phyloP scores from a whole-genome alignment of 2,888 invertebrate genomes.

The Drepanosiphum platanoidis region DNA sequence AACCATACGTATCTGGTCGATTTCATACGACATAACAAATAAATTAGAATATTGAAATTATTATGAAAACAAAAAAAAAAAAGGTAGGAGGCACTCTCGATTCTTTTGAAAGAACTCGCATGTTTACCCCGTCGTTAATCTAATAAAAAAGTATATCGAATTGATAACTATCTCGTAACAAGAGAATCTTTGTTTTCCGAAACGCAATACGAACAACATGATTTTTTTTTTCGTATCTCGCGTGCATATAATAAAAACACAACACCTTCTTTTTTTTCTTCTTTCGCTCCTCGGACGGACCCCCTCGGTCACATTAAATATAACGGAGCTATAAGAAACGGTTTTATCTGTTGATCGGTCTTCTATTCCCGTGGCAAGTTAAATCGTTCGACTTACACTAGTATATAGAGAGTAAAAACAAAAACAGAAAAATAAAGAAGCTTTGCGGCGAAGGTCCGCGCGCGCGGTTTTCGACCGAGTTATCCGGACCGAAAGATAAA shows the following conservation, averaged over 20 bases:
- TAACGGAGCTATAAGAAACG: constrained; percentile 18
- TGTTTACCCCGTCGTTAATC: not conserved
- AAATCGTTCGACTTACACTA: constrained; percentile 11
- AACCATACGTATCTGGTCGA: no score
- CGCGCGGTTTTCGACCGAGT: constrained; percentile 17
- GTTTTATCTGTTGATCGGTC: constrained; percentile 46
- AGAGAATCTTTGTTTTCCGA: constrained; percentile 14
- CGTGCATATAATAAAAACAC: not conserved
- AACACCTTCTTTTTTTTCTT: not conserved
- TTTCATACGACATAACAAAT: no score
- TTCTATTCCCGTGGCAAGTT: constrained; percentile 15
- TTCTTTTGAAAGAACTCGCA: no score
- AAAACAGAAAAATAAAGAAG: constrained; percentile 19
- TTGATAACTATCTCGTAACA: not conserved
- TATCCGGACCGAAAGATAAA: constrained; percentile 38
- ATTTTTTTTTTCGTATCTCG: not conserved
- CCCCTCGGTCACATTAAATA: constrained; percentile 9
- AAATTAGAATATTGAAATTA: no score
- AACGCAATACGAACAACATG: not conserved
- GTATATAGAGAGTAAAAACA: not conserved
- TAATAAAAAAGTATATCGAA: not conserved
- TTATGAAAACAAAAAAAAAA: no score
- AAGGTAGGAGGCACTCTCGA: no score
- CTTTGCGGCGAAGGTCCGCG: constrained; percentile 18
- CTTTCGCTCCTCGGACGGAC: no score